These are phyloP conservation scores for Leiothrix lutea DNA, from an alignment of 2,113 vertebrate genomes.

Conservation along the genomic window DNA sequence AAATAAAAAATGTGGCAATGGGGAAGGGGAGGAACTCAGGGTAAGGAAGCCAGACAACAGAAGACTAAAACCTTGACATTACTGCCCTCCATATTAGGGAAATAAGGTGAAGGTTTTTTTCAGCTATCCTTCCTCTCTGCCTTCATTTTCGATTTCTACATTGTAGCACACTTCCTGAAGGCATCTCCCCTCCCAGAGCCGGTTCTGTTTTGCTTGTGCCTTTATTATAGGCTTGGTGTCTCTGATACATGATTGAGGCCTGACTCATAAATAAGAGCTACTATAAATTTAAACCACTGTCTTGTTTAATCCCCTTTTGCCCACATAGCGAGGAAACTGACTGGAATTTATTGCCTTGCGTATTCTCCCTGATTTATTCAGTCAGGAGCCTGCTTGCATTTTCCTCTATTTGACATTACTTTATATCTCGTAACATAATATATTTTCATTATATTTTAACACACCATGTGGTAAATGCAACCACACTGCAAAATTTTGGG, in stretches of 20 bases:
- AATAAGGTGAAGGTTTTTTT: background rate
- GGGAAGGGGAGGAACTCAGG: background rate
- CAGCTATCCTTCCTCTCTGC: background rate
- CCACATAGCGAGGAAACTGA: constrained; percentile 67
- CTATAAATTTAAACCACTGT: constrained; percentile 72
- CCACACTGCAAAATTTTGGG: constrained; percentile 10
- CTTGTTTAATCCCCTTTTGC: constrained; percentile 72
- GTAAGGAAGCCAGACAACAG: background rate
- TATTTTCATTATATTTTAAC: constrained; percentile 68
- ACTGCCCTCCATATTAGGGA: background rate
- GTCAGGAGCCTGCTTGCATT: constrained; percentile 64
- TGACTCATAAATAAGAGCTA: constrained; percentile 70
- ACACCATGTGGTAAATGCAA: constrained; percentile 28
- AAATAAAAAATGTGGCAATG: background rate
- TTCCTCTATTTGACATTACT: constrained; percentile 66
- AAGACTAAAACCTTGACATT: background rate
- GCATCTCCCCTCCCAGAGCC: constrained; percentile 50
- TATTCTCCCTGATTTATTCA: constrained; percentile 71
- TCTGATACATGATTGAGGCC: constrained; percentile 71
- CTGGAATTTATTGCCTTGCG: constrained; percentile 66
- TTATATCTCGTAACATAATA: constrained; percentile 55
- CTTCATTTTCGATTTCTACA: constrained; percentile 22
- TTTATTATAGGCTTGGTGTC: constrained; percentile 63
- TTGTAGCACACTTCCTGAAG: constrained; percentile 33
- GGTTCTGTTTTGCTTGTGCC: constrained; percentile 52